Evolutionary conservation across 2,113 vertebrate species (phyloP), one percentile per base, ranked within the genome.

Genomic region (Erythrocebus patas): DNA sequence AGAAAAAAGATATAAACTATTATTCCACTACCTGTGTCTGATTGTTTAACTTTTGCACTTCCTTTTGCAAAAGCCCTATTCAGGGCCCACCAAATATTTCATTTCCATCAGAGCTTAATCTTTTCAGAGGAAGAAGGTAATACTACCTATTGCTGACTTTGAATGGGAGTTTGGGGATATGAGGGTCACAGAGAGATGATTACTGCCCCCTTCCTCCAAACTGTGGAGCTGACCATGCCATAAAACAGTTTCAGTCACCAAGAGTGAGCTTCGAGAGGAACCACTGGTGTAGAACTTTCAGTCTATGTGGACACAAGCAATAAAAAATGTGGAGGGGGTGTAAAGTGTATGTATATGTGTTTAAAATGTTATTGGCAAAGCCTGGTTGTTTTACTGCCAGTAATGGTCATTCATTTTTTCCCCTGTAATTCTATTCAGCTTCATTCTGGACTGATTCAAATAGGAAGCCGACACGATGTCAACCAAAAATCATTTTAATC

Each of bases 401-500:
- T 92, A 57, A 97, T 8, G 2, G 57, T 57, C 97, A 98, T 97
- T 96, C 70, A 68, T 88, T 97, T 81, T 43, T 35, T 23, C 10
- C 64, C 82, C 45, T 73, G 16, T 1, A 12, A 83, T 96, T 97
- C 83, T 92, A 40, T 66, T 95, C 83, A 96, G 86, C 82, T 93
- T 96, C 64, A 45, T 73, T 90, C 57, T 97, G 82, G 61, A 66
- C 91, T 70, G 61, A 96, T 80, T 97, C 94, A 70, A 95, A 83
- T 93, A 92, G 94, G 96, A 97, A 55, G 66, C 89, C 38, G 64
- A 96, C 95, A 90, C 2, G 1, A 92, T 93, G 94, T 95, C 89
- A 98, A 93, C 79, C 85, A 84, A 97, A 94, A 89, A 8, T 96
- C 93, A 81, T 61, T 91, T 97, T 93, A 96, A 97, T 93, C 79